These are phyloP conservation scores for Heliconius sara DNA, from an alignment of 2,888 invertebrate species.

Conservation along the genomic window DNA sequence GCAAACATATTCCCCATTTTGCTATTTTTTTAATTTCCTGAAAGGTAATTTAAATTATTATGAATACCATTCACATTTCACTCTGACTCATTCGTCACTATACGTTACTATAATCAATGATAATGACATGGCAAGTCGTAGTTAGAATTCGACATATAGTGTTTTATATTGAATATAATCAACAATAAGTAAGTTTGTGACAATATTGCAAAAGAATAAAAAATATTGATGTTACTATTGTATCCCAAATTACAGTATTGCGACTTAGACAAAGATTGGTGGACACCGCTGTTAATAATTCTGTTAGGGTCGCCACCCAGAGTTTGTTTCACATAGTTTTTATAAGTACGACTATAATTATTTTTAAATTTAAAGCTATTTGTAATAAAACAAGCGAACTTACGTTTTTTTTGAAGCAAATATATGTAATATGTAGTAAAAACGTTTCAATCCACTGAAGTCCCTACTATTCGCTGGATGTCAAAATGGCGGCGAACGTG, in stretches of 20 bases:
- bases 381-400: constrained; percentile 56
- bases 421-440: constrained; percentile 84
- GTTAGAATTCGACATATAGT: constrained; percentile 52
- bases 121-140: constrained; percentile 81
- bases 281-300: constrained; percentile 82
- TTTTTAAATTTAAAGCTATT: constrained; percentile 37
- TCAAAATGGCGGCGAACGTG: constrained; percentile 93
- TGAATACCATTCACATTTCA: constrained; percentile 53
- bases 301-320: constrained; percentile 82
- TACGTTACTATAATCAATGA: constrained; percentile 74
- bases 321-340: constrained; percentile 49
- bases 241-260: constrained; percentile 25
- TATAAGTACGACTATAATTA: constrained; percentile 36
- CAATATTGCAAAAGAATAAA: neutral
- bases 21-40: constrained; percentile 83
- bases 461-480: constrained; percentile 89
- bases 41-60: constrained; percentile 60
- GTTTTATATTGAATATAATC: constrained; percentile 10
- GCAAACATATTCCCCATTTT: constrained; percentile 99
- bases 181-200: constrained; percentile 23
- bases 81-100: constrained; percentile 78
- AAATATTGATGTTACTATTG: constrained; percentile 14
- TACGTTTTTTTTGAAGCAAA: constrained; percentile 81
- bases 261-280: constrained; percentile 67
- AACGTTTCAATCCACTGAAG: constrained; percentile 88